These are phyloP conservation scores for Pharmacophagus antenor DNA, from an alignment of 2,888 invertebrate genomes.

Conservation along the genomic window DNA sequence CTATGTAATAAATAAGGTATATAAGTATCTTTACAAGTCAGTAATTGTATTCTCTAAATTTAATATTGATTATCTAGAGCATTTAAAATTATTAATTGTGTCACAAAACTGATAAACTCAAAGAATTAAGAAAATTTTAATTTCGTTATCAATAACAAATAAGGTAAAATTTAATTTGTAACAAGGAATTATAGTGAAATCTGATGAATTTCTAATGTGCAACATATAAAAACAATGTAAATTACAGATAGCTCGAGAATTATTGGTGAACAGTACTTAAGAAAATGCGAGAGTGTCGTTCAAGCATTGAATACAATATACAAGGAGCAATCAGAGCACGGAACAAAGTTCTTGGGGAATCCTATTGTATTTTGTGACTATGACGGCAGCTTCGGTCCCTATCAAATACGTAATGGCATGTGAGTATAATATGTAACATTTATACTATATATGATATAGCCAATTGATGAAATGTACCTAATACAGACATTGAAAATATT, in stretches of 20 bases:
- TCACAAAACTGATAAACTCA: no score
- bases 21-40: no score
- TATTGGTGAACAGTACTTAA: conserved; percentile 81
- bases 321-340: conserved; percentile 80
- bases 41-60: no score
- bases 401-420: conserved; percentile 77
- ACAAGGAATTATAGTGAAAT: no score
- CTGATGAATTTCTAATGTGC: not conserved
- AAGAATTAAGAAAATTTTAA: no score
- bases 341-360: conserved; percentile 78
- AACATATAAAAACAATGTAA: conserved; percentile 36
- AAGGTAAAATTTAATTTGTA: no score
- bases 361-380: conserved; percentile 81
- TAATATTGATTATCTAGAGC: no score
- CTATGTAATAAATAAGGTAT: no score
- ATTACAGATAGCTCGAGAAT: conserved; percentile 62
- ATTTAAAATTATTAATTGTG: no score
- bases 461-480: not conserved
- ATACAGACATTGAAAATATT: no score
- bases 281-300: conserved; percentile 84
- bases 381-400: conserved; percentile 84
- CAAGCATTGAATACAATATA: conserved; percentile 75
- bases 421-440: conserved; percentile 54
- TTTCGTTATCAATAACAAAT: no score
- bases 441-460: not conserved